phyloP scores from a whole-genome alignment of 2,888 invertebrate genomes.

The Rotaria socialis region DNA sequence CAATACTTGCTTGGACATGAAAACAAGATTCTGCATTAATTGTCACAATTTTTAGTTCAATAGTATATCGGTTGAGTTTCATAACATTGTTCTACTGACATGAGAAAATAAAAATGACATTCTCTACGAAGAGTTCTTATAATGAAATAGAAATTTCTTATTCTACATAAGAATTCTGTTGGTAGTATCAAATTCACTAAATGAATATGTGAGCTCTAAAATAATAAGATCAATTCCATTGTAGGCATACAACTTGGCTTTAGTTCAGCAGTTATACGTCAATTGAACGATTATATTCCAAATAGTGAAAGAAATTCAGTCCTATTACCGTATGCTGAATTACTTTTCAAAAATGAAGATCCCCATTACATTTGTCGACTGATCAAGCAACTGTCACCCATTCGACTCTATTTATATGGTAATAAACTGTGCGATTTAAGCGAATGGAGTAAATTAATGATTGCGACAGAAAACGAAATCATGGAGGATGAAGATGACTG shows the following conservation, averaged over 20 bases:
- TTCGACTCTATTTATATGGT: not conserved
- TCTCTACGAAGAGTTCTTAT: too few relatives aligned
- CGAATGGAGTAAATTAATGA: slow-evolving; percentile 1
- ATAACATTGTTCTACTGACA: too few relatives aligned
- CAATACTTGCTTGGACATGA: too few relatives aligned
- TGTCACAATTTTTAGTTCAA: too few relatives aligned
- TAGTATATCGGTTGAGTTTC: too few relatives aligned
- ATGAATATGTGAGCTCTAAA: too few relatives aligned
- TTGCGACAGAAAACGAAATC: not conserved
- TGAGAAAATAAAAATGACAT: too few relatives aligned
- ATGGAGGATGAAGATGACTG: slow-evolving; percentile 6
- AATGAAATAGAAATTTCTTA: too few relatives aligned
- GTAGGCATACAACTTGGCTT: not conserved
- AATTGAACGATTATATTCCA: not conserved
- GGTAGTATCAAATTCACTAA: too few relatives aligned
- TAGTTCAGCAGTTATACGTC: not conserved
- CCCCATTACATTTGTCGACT: not conserved
- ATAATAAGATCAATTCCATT: not conserved
- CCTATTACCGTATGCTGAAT: not conserved
- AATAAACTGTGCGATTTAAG: not conserved
- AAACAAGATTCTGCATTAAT: too few relatives aligned
- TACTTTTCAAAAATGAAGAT: not conserved
- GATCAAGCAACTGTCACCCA: not conserved
- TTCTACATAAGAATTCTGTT: too few relatives aligned
- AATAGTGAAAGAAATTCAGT: too few relatives aligned